Conservation (phyloP, 2,113 vertebrate species). For the Zeus faber region DNA sequence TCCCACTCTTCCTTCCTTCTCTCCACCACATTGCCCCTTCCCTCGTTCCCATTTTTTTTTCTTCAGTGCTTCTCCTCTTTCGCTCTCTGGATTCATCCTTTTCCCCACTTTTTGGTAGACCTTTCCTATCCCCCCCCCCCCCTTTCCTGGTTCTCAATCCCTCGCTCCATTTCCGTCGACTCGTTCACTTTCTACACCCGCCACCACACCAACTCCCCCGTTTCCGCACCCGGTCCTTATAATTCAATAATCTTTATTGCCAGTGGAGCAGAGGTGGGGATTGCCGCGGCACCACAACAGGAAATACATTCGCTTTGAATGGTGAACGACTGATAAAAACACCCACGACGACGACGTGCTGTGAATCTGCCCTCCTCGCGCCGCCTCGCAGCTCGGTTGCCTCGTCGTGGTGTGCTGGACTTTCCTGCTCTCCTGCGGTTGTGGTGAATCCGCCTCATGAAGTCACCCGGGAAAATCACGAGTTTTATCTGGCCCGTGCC, state of each 20-base stretch:
- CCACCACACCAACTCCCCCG: no score
- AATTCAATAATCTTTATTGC: conserved; percentile 40
- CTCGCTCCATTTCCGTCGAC: no score
- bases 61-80: conserved; percentile 16
- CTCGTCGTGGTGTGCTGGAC: not conserved
- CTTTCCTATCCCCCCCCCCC: not conserved
- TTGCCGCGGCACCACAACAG: conserved; percentile 40
- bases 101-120: conserved; percentile 13
- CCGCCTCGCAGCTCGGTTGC: not conserved
- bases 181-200: no score
- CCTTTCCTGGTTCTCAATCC: not conserved
- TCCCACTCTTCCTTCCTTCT: not conserved
- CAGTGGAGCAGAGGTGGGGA: conserved; percentile 30
- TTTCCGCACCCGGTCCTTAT: conserved; percentile 29
- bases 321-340: conserved; percentile 22
- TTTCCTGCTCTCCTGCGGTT: not conserved
- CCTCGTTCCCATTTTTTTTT: not conserved
- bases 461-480: not conserved
- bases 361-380: conserved; percentile 1
- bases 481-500: not conserved
- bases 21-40: conserved; percentile 11
- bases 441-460: not conserved
- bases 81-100: conserved; percentile 14
- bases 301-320: conserved; percentile 48
- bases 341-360: conserved; percentile 13